Percentiles rank a stretch among this genome's conserved stretches.
Conservation (phyloP, 2,797 vertebrate species). For the Cryptoblepharus egeriae region DNA sequence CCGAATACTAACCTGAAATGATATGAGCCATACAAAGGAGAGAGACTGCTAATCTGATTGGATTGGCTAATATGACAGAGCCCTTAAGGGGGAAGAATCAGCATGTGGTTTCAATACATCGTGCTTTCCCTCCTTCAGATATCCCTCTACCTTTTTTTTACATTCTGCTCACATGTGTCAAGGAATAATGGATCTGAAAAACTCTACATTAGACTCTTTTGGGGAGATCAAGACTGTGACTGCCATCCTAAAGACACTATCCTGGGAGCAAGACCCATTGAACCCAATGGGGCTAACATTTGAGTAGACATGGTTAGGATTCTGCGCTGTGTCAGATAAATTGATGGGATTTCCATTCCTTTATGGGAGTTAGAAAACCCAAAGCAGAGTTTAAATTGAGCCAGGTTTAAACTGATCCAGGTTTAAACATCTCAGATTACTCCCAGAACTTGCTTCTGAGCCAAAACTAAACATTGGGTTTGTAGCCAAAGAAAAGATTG, state of each 20-base stretch:
- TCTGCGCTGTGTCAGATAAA: neutral
- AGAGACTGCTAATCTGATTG: constrained; percentile 43
- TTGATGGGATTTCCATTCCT: neutral
- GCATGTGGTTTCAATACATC: neutral
- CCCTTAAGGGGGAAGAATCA: constrained; percentile 28
- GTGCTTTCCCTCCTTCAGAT: neutral
- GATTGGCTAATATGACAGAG: constrained; percentile 36
- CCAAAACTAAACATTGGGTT: too few species aligned
- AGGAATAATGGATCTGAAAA: constrained; percentile 28
- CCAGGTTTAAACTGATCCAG: neutral
- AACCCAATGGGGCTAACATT: too few species aligned
- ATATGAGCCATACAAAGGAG: constrained; percentile 50
- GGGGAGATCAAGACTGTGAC: neutral
- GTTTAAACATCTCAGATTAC: neutral
- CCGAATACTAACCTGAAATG: constrained; percentile 63
- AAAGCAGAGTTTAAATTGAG: neutral
- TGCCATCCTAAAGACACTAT: too few species aligned
- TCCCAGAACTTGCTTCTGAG: neutral
- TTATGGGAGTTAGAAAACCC: neutral
- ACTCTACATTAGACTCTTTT: neutral
- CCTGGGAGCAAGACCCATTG: too few species aligned
- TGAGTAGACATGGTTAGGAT: too few species aligned
- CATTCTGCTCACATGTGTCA: constrained; percentile 16
- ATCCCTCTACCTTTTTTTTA: constrained; percentile 9
- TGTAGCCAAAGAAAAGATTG: neutral